phyloP scores from a whole-genome alignment of 2,797 vertebrate species.

The Sebastes trivittatus region DNA sequence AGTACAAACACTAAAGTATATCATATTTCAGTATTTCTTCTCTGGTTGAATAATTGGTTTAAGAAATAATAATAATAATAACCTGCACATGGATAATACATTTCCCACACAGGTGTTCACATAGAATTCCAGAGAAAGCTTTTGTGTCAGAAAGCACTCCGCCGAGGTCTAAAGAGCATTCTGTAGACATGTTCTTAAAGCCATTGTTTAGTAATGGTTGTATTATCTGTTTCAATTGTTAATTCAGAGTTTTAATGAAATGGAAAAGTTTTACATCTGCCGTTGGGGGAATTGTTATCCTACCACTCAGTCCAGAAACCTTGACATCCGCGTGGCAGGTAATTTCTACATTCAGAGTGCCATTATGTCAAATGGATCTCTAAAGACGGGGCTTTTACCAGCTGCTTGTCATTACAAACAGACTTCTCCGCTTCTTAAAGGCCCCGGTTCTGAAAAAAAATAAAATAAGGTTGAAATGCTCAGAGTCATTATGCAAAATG shows the following conservation, averaged over 20 bases:
- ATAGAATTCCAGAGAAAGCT: background rate
- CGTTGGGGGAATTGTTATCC: conserved; percentile 39
- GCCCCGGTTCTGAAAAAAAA: background rate
- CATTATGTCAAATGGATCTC: conserved; percentile 74
- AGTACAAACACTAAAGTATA: background rate
- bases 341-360: conserved; percentile 61
- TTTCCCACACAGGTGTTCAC: background rate
- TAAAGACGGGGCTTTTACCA: conserved; percentile 69
- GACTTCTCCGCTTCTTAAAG: conserved; percentile 32
- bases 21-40: background rate
- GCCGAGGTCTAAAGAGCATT: conserved; percentile 1
- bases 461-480: conserved; percentile 35
- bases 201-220: conserved; percentile 28
- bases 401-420: conserved; percentile 60
- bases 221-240: conserved; percentile 45
- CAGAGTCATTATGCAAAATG: conserved; percentile 69
- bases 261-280: conserved; percentile 66
- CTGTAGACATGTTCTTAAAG: conserved; percentile 12
- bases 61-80: background rate
- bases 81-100: background rate
- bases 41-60: background rate
- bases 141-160: conserved; percentile 6
- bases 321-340: conserved; percentile 63
- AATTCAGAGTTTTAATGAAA: conserved; percentile 57
- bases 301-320: conserved; percentile 57